Base-by-base conservation (phyloP, 2,888 invertebrate genomes). In the Drosophila parthenogenetica region DNA sequence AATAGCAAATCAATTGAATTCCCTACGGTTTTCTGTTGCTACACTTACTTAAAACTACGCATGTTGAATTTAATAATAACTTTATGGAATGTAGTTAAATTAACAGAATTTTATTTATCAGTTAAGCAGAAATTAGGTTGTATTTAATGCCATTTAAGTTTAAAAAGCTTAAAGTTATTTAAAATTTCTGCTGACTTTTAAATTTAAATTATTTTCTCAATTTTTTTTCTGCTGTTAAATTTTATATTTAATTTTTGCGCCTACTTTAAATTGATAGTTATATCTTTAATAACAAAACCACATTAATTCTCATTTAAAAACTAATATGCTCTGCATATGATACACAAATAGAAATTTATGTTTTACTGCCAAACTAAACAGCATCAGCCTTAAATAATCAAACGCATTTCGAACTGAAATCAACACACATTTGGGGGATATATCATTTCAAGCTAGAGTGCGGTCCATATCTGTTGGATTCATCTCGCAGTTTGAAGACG, bases 1-100 rank as follows among this genome's bases (percentile, higher is more conserved):
- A 66, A 39, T 43, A 40, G 22, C 43, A 19, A 67, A 58, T 35
- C 57, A 53, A 57, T 57, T 60, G n/a, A 67, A 67, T 75, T 72
- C 42, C 1, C 35, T 69, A 64, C 25, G 68, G 32, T 29, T 37
- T 4, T n/a, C 32, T 11, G 32, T 61, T 61, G 39, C 48, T 35
- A 53, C 45, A 29, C 32, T 3, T 7, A 39, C 8, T 29, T 14
- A 11, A 16, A 32, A 16, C 10, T 1, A 29, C 10, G 16, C 11
- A 14, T 32, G 14, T 16, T 29, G 7, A 11, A 0, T 16, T 11
- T 48, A 5, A 35, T 10, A 48, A 14, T 48, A 3, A n/a, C 11
- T 3, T 5, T 22, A 22, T 22, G 8, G 2, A 25, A 25, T 7
- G 25, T 8, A 5, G 2, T 42, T 11, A 14, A 39, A 39, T 14